Percentiles rank a stretch among this genome's conserved stretches.
phyloP scores from a whole-genome alignment of 2,113 vertebrate species.

The Typhlomys cinereus region DNA sequence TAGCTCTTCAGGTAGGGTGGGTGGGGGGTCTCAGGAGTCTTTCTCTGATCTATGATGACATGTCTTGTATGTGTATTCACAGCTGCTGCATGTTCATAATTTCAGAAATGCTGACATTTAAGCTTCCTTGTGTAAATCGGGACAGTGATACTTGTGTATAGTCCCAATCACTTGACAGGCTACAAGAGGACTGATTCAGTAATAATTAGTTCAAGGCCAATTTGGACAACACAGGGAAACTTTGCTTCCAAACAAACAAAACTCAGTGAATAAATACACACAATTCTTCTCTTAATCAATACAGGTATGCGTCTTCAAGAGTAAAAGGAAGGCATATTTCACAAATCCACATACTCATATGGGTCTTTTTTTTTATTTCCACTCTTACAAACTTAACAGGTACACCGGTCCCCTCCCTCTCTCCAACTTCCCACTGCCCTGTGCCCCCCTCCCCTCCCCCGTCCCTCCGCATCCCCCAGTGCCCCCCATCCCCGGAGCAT shows the following conservation, averaged over 20 bases:
- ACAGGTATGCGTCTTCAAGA: background rate
- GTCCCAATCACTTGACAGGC: background rate
- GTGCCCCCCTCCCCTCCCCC: too few relatives aligned
- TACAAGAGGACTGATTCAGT: background rate
- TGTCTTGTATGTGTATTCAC: too few relatives aligned
- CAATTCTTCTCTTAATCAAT: background rate
- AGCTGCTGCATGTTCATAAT: too few relatives aligned
- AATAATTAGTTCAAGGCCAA: background rate
- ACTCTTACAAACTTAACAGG: too few relatives aligned
- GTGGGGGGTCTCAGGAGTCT: too few relatives aligned
- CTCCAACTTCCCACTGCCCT: too few relatives aligned
- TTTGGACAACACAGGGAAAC: background rate
- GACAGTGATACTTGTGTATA: background rate
- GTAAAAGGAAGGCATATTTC: constrained; percentile 5
- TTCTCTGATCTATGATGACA: too few relatives aligned
- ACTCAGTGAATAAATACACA: background rate
- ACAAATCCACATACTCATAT: background rate
- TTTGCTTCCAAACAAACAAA: background rate
- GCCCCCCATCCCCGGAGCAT: too few relatives aligned
- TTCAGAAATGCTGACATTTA: constrained; percentile 1
- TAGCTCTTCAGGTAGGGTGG: too few relatives aligned
- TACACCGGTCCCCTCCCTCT: too few relatives aligned
- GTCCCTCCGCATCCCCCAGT: too few relatives aligned
- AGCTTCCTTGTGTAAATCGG: background rate
- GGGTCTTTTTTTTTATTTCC: too few relatives aligned